Conservation (phyloP, 2,888 invertebrate genomes). For the Cerastis rubricosa region DNA sequence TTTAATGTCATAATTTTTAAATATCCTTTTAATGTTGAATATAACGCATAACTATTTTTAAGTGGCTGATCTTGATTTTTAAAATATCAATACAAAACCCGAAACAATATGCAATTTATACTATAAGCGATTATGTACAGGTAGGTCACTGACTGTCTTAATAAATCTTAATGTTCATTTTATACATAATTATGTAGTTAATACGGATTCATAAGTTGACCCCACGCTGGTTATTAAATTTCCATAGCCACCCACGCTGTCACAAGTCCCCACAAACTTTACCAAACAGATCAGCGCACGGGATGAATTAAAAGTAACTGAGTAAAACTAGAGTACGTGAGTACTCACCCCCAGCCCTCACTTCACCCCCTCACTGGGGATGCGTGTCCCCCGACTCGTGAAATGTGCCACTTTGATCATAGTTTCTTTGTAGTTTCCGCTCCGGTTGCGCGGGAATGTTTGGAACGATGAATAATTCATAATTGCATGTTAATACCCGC, state of each 20-base stretch:
- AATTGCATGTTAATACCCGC: slow-evolving; percentile 58
- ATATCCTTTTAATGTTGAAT: neutral
- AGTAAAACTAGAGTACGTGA: slow-evolving; percentile 40
- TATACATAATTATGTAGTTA: neutral
- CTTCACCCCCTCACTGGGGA: neutral
- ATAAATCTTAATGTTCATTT: neutral
- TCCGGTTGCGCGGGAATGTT: slow-evolving; percentile 48
- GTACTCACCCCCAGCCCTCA: neutral
- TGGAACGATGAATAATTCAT: slow-evolving; percentile 61
- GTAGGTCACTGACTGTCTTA: neutral
- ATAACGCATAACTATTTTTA: neutral
- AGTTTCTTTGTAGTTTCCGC: slow-evolving; percentile 69
- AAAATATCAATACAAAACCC: neutral
- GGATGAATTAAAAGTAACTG: slow-evolving; percentile 57
- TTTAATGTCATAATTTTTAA: neutral
- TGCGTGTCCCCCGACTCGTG: slow-evolving; percentile 58
- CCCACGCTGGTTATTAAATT: neutral
- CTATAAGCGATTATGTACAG: neutral
- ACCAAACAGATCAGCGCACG: slow-evolving; percentile 36
- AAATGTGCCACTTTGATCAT: slow-evolving; percentile 69
- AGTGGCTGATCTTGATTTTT: neutral
- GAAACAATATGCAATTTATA: neutral
- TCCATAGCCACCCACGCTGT: neutral
- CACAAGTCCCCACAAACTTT: slow-evolving; percentile 7
- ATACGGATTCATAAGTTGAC: neutral